Evolutionary conservation across 2,797 vertebrate species (phyloP).

Genomic region (Trachops cirrhosus): DNA sequence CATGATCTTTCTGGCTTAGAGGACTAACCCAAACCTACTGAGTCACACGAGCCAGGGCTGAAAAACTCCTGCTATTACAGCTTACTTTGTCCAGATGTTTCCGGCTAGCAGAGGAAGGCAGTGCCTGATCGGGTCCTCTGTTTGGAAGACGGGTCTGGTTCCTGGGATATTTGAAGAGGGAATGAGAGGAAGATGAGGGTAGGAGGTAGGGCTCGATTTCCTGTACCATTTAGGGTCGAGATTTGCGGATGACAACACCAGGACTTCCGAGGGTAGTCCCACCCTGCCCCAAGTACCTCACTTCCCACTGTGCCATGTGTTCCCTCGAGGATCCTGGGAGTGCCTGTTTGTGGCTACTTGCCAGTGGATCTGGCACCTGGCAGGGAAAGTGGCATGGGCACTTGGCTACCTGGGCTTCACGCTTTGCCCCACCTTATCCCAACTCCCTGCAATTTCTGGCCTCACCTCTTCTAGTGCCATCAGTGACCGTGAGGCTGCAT

Average conservation of each 20-base stretch:
- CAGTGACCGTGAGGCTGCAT: slow-evolving; percentile 26
- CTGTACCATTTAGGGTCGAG: slow-evolving; percentile 18
- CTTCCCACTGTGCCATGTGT: slow-evolving; percentile 57
- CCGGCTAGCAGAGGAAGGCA: slow-evolving; percentile 33
- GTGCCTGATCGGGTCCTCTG: slow-evolving; percentile 31
- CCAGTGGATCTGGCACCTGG: slow-evolving; percentile 55
- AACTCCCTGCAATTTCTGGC: neutral
- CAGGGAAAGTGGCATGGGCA: slow-evolving; percentile 32
- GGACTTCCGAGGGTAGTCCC: neutral
- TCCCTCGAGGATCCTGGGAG: slow-evolving; percentile 71
- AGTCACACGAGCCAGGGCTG: neutral
- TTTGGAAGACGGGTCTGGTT: slow-evolving; percentile 45
- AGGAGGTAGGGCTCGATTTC: neutral
- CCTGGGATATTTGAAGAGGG: slow-evolving; percentile 48
- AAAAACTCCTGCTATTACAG: slow-evolving; percentile 24
- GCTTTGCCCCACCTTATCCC: slow-evolving; percentile 9
- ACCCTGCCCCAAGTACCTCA: slow-evolving; percentile 62
- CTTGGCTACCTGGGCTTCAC: slow-evolving; percentile 7
- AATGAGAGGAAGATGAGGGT: neutral
- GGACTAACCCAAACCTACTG: neutral
- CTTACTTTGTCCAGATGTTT: slow-evolving; percentile 61
- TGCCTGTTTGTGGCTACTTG: neutral
- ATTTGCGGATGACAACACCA: neutral
- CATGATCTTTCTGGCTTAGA: neutral
- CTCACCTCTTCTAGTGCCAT: slow-evolving; percentile 43